Evolutionary conservation across 2,888 invertebrate genomes (phyloP).

Genomic region (Drosophila fungiperda): DNA sequence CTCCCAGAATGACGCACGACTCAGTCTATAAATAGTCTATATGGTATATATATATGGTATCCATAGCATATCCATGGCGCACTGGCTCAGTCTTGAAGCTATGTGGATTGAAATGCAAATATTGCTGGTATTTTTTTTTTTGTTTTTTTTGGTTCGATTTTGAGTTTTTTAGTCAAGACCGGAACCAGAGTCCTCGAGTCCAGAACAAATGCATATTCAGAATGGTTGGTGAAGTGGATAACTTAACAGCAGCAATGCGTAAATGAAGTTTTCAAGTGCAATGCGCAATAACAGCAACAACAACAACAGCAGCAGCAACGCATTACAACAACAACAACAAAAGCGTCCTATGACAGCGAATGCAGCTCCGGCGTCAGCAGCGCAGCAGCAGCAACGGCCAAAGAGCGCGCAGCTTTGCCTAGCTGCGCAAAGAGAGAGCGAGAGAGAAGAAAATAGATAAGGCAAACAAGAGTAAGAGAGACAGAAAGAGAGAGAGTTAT

Average conservation of each 20-base stretch:
- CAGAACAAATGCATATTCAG: constrained; percentile 39
- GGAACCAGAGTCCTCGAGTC: constrained; percentile 2
- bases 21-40: background rate
- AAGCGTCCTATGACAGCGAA: constrained; percentile 26
- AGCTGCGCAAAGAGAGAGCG: constrained; percentile 57
- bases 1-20: background rate
- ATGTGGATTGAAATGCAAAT: background rate
- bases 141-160: background rate
- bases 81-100: background rate
- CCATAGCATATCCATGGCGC: too few species aligned
- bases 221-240: background rate
- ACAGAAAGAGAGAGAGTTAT: background rate
- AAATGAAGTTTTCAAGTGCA: constrained; percentile 76
- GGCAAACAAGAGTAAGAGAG: background rate
- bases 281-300: constrained; percentile 59
- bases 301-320: constrained; percentile 18
- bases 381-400: constrained; percentile 23
- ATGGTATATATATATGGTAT: background rate
- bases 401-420: constrained; percentile 62
- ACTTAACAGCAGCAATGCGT: constrained; percentile 52
- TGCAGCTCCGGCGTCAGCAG: constrained; percentile 31
- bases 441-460: background rate
- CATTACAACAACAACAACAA: constrained; percentile 12
- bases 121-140: background rate
- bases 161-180: constrained; percentile 19